phyloP scores from a whole-genome alignment of 2,113 vertebrate species.

The Marmota flaviventris region DNA sequence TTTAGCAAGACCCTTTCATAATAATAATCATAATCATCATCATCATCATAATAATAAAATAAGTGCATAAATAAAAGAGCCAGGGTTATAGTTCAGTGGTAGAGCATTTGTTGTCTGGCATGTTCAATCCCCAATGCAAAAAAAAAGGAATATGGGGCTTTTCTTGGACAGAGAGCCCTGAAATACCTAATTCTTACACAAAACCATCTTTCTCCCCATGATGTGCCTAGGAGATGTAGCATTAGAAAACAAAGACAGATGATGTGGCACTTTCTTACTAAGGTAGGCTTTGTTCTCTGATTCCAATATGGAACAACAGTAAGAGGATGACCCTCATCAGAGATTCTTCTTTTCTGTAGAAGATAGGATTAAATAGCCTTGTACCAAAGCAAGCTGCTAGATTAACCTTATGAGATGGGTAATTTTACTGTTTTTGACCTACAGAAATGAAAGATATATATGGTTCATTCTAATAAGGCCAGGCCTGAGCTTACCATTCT shows the following conservation, averaged over 20 bases:
- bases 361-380: not conserved
- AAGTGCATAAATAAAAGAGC: not conserved
- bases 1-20: not conserved
- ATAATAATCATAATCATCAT: not conserved
- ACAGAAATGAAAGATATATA: not conserved
- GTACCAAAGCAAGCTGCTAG: not conserved
- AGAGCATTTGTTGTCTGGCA: not conserved
- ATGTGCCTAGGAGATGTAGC: not conserved
- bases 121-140: not conserved
- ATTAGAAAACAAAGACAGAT: not conserved
- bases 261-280: not conserved
- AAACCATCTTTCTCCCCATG: not conserved
- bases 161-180: not conserved
- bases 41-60: no score
- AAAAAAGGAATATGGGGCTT: not conserved
- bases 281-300: not conserved
- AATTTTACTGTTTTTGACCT: not conserved
- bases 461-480: not conserved
- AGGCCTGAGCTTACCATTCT: not conserved
- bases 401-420: not conserved
- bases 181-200: not conserved
- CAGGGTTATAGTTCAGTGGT: not conserved
- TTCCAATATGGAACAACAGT: not conserved
- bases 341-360: not conserved
- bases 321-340: not conserved